Base-by-base conservation (phyloP, 2,113 vertebrate species). In the Macaca mulatta region DNA sequence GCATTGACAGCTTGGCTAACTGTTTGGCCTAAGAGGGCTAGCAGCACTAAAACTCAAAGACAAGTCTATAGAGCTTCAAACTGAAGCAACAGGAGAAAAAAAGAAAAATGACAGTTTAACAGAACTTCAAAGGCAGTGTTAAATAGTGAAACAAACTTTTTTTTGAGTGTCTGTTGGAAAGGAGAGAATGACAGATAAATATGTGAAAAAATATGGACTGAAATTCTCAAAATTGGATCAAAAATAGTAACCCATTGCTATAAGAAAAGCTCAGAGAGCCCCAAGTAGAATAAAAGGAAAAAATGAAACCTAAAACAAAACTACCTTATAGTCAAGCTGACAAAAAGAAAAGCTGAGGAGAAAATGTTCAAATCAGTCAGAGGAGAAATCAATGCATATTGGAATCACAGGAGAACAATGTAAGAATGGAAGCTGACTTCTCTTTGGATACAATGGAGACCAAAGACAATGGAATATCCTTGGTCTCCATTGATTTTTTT, bases 341-440 rank as follows among this genome's bases (percentile, higher is more conserved):
- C 17, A 45, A 90, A 96, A 96, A 30, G 55, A 35, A 92, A 82
- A 90, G 61, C 79, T 94, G 55, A 93, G 61, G 57, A 67, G 61
- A 81, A 94, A 86, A 85, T 77, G 61, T 77, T 84, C 55, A 97
- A 89, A 69, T 92, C 30, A 55, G 61, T 27, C 27, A 64, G 13
- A 72, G 25, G 40, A 55, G 75, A 92, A 38, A 79, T 52, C 45
- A 55, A 87, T n/a, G 43, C 69, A 50, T 61, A 11, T 38, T 84
- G 61, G 61, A 85, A n/a, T 40, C 87, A 32, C 43, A 18, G 25
- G 75, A 32, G 40, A 75, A 89, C 35, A 72, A 30, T 82, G 5
- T 85, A 85, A 79, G 74, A 67, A 78, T 43, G 13, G 6, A 45
- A 92, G n/a, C 59, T 70, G 67, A 89, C 32, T 48, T 78, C 50